Conservation (phyloP, 2,113 vertebrate species). For the Sylvia atricapilla region DNA sequence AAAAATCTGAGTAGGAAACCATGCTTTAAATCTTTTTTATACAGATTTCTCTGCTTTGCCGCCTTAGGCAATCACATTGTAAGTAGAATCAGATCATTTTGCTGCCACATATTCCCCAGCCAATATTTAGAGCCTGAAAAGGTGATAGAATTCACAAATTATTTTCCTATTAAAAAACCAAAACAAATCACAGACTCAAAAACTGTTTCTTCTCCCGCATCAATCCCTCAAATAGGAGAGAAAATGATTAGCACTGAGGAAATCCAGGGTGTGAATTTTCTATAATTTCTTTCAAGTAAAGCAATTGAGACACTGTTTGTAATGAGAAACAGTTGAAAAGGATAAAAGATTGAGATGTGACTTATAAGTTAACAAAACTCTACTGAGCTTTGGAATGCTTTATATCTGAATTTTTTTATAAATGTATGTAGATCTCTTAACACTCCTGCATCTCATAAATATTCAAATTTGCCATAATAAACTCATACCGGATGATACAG, state of each 20-base stretch:
- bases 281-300: not conserved
- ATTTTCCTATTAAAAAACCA: not conserved
- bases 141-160: not conserved
- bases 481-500: not conserved
- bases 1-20: not conserved
- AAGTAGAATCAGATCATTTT: not conserved
- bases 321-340: not conserved
- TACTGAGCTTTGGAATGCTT: not conserved
- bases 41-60: not conserved
- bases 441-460: not conserved
- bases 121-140: slow-evolving; percentile 11
- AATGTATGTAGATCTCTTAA: not conserved
- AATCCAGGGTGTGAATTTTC: not conserved
- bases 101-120: not conserved
- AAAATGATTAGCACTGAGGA: not conserved
- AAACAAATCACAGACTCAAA: not conserved
- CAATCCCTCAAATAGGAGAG: not conserved
- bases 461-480: not conserved
- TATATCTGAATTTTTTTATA: not conserved
- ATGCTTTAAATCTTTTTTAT: not conserved
- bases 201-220: not conserved
- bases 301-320: not conserved
- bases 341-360: not conserved
- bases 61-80: not conserved
- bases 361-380: not conserved